Evolutionary conservation across 2,113 vertebrate species (phyloP).

Genomic region (Micronycteris hirsuta): DNA sequence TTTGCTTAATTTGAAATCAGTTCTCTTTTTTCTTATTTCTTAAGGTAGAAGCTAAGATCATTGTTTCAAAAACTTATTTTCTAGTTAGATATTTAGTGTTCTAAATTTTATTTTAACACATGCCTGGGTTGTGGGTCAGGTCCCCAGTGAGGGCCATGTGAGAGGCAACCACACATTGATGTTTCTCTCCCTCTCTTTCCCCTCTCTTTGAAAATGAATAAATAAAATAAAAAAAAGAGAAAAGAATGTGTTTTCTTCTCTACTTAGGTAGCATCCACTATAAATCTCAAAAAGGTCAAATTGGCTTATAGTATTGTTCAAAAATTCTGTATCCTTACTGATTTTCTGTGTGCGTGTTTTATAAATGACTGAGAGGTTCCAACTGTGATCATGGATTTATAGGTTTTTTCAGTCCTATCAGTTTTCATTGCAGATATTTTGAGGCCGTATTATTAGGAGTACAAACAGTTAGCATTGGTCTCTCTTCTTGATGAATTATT

Average conservation of each 20-base stretch:
- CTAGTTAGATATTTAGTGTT: not conserved
- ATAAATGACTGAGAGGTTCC: not conserved
- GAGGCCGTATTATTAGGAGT: not conserved
- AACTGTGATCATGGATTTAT: too few relatives aligned
- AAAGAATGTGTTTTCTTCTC: not conserved
- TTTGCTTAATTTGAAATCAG: not conserved
- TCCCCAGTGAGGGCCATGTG: too few relatives aligned
- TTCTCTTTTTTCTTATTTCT: not conserved
- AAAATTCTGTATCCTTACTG: not conserved
- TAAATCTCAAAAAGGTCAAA: not conserved
- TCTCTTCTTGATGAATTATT: not conserved
- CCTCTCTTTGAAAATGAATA: too few relatives aligned
- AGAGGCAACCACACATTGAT: too few relatives aligned
- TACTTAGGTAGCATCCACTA: not conserved
- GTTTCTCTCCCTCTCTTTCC: too few relatives aligned
- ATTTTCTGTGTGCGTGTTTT: not conserved
- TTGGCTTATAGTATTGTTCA: not conserved
- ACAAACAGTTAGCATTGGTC: not conserved
- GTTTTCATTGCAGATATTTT: not conserved
- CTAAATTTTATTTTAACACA: not conserved
- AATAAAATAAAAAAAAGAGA: too few relatives aligned
- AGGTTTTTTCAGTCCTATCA: not conserved
- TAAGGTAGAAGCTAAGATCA: not conserved
- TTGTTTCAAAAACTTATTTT: not conserved
- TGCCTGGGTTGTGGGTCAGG: too few relatives aligned